Conservation (phyloP, 2,888 invertebrate species). For the Ganaspis brasiliensis region DNA sequence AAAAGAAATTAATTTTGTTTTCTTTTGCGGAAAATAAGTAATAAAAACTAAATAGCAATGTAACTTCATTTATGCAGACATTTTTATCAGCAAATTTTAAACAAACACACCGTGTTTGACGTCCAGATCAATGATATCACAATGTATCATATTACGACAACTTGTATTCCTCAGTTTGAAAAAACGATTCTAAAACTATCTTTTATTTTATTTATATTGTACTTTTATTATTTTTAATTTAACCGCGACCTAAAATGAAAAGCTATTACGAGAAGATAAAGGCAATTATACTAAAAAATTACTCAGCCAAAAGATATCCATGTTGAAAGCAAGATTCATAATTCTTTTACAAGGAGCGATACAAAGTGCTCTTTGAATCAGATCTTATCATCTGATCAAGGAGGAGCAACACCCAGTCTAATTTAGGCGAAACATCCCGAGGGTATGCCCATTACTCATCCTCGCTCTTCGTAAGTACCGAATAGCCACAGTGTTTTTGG, state of each 20-base stretch:
- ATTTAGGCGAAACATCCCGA: constrained; percentile 34
- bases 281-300: constrained; percentile 2
- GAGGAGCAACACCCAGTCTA: constrained; percentile 25
- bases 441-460: constrained; percentile 22
- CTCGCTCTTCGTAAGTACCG: neutral
- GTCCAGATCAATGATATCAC: no score
- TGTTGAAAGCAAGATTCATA: constrained; percentile 13
- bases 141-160: no score
- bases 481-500: constrained; percentile 1
- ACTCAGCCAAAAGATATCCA: neutral
- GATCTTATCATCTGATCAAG: constrained; percentile 11
- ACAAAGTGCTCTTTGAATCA: constrained; percentile 16
- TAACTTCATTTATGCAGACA: no score
- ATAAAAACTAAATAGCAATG: no score
- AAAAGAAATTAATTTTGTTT: neutral
- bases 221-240: no score
- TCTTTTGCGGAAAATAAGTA: no score
- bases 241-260: no score
- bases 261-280: neutral
- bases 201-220: no score
- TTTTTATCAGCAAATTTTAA: no score
- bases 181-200: no score
- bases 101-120: no score
- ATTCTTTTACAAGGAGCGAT: neutral
- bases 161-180: no score